Base-by-base conservation (phyloP, 1,140 invertebrate genomes). In the Camponotus pennsylvanicus region DNA sequence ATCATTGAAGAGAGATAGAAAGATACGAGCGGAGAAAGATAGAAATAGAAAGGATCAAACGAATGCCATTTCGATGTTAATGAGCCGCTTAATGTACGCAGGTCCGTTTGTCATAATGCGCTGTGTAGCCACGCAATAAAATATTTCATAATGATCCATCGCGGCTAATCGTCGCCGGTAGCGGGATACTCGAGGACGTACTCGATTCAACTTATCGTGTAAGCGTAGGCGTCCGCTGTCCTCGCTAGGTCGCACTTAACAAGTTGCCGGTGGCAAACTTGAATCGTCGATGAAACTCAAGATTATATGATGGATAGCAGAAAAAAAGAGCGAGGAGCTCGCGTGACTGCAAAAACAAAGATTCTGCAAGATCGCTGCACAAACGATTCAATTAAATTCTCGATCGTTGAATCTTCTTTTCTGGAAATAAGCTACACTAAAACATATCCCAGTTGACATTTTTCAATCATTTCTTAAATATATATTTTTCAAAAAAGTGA, bases 61-160 rank as follows among this genome's bases (percentile, higher is more conserved):
- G 73, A 85, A 67, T 85, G 52, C 61, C 61, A 85, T 78, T 85
- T 78, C 61, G 82, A 85, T 77, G 82, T 85, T 78, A 78, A 76
- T 85, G 61, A 77, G 21, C 9, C 59, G 45, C 59, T 76, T 77
- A 85, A 85, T 77, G 34, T 78, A 77, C 82, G 82, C 59, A 78
- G 8, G 45, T 55, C 13, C 11, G 45, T 55, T 78, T 61, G 59
- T 78, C 69, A 37, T 83, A 75, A 75, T 59, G 69, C 40, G 52
- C 13, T 45, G 76, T 45, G 37, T 13, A 49, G 69, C 69, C 69
- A 83, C 55, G 69, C 69, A 83, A 83, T 75, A 75, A 75, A 40
- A 70, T 32, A 55, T 86, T 71, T 86, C 77, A 70, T 71, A 86
- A 86, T 49, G 75, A 79, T 64, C 15, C 63, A 67, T 15, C 49